phyloP scores from a whole-genome alignment of 2,797 vertebrate genomes.

The Percopsis omiscomaycus region DNA sequence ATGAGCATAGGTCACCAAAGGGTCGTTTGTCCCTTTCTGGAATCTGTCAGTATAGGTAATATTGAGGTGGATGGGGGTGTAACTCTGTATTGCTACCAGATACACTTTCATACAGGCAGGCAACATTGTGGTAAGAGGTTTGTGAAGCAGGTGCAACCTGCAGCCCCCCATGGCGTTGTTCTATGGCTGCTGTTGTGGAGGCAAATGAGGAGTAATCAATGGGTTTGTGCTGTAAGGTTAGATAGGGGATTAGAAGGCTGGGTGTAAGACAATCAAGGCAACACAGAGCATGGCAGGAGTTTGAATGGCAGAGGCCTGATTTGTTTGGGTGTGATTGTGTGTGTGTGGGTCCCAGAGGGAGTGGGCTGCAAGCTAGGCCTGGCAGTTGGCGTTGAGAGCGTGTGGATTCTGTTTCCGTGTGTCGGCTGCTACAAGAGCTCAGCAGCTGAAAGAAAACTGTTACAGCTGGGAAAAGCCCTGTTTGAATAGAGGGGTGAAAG shows the following conservation, averaged over 20 bases:
- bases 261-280: not conserved
- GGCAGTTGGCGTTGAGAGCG: conserved; percentile 52
- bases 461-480: conserved; percentile 52
- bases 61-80: not conserved
- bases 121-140: not conserved
- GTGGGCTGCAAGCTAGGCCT: conserved; percentile 27
- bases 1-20: conserved; percentile 5
- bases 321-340: not conserved
- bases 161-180: not conserved
- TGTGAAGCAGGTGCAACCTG: not conserved
- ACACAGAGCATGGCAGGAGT: too few relatives aligned
- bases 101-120: not conserved
- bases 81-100: not conserved
- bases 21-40: not conserved
- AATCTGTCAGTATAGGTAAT: not conserved
- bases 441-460: conserved; percentile 60
- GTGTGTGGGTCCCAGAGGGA: conserved; percentile 6
- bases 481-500: conserved; percentile 53
- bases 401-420: conserved; percentile 65
- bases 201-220: conserved; percentile 2
- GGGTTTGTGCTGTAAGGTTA: not conserved
- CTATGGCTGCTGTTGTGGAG: not conserved
- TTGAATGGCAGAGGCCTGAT: too few relatives aligned
- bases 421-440: conserved; percentile 60
- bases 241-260: not conserved